A percentile compares a stretch with the other conserved stretches of the same genome.
phyloP scores from a whole-genome alignment of 1,140 invertebrate genomes.

The Papilio helenus region DNA sequence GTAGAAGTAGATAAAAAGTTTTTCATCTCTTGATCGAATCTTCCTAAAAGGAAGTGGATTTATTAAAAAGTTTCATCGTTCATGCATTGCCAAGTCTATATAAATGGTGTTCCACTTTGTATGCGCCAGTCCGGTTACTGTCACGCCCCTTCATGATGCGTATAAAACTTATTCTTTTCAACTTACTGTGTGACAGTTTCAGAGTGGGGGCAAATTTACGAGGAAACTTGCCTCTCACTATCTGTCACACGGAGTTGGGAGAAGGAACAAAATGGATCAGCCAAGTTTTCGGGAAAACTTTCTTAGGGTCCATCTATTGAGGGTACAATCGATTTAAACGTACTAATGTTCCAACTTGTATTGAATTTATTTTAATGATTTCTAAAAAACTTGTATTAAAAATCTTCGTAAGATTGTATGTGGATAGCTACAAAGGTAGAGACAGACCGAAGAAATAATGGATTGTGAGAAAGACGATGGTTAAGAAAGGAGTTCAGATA shows the following conservation, averaged over 20 bases:
- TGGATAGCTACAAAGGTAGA: no score
- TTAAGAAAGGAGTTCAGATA: no score
- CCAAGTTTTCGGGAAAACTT: constrained; percentile 39
- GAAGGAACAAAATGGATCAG: constrained; percentile 40
- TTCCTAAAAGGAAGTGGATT: background rate
- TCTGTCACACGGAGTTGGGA: constrained; percentile 42
- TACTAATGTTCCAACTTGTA: constrained; percentile 42
- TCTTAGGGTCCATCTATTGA: constrained; percentile 43
- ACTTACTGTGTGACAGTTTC: constrained; percentile 43
- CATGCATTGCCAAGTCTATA: constrained; percentile 29
- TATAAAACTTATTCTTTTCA: constrained; percentile 43
- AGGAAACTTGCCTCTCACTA: constrained; percentile 45
- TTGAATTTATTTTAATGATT: constrained; percentile 43
- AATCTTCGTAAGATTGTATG: no score
- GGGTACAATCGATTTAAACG: constrained; percentile 46
- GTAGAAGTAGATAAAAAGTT: background rate
- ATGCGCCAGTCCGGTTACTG: constrained; percentile 43
- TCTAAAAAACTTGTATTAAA: no score
- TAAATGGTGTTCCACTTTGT: constrained; percentile 36
- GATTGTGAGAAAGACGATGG: no score
- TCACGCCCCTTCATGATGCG: constrained; percentile 40
- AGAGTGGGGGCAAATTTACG: constrained; percentile 43
- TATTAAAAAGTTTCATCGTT: constrained; percentile 19
- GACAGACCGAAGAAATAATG: no score
- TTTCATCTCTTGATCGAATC: background rate